A percentile compares a stretch with the other conserved stretches of the same genome.
Conservation (phyloP, 2,113 vertebrate species). For the Ochotona princeps region DNA sequence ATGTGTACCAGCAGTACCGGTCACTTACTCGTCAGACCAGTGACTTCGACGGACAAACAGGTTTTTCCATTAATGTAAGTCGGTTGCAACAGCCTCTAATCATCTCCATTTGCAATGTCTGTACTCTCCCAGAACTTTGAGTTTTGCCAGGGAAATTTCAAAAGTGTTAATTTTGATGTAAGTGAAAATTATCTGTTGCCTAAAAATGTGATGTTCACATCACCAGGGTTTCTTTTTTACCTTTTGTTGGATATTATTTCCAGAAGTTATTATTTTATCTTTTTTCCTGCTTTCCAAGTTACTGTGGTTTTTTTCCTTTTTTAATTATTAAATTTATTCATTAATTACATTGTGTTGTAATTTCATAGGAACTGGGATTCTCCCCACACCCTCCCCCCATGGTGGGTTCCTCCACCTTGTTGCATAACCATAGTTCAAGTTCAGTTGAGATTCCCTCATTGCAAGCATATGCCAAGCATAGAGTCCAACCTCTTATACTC, state of each 20-base stretch:
- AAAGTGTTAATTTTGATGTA: background rate
- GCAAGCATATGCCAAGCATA: too few species aligned
- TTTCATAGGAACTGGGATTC: too few species aligned
- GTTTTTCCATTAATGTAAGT: slow-evolving; percentile 95
- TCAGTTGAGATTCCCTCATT: too few species aligned
- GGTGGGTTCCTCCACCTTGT: too few species aligned
- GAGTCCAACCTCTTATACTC: too few species aligned
- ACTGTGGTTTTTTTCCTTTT: too few species aligned
- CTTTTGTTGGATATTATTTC: slow-evolving; percentile 30
- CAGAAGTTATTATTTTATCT: background rate
- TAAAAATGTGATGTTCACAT: slow-evolving; percentile 2
- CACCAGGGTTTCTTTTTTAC: background rate
- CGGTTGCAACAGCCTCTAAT: background rate
- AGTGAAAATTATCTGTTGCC: slow-evolving; percentile 8
- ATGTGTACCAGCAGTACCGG: slow-evolving; percentile 95
- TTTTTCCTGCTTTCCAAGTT: background rate
- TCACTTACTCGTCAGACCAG: slow-evolving; percentile 93
- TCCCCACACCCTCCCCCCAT: too few species aligned
- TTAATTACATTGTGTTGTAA: too few species aligned
- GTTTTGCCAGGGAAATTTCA: slow-evolving; percentile 20
- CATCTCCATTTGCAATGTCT: background rate
- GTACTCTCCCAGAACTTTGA: background rate
- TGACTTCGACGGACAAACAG: slow-evolving; percentile 93
- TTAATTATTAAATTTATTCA: too few species aligned
- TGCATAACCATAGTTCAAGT: too few species aligned